phyloP scores from a whole-genome alignment of 2,113 vertebrate species.

The Centrocercus urophasianus region DNA sequence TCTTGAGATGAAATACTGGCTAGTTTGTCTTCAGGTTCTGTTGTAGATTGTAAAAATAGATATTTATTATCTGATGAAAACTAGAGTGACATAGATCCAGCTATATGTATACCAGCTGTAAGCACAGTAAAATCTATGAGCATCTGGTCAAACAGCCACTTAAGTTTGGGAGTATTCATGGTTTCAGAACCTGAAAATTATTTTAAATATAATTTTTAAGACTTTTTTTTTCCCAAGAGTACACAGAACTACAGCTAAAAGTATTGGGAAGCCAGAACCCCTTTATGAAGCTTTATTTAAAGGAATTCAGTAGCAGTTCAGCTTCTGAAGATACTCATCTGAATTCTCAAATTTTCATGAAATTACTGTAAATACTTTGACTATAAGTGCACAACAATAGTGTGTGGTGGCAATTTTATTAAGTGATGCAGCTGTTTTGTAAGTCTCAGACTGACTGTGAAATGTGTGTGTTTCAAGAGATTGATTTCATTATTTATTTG shows the following conservation, averaged over 20 bases:
- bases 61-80: conserved; percentile 30
- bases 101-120: not conserved
- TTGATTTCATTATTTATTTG: not conserved
- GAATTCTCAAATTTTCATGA: not conserved
- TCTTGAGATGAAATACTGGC: not conserved
- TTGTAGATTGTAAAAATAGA: conserved; percentile 28
- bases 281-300: conserved; percentile 8
- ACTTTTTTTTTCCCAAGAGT: not conserved
- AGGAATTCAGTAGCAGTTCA: conserved; percentile 11
- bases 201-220: not conserved
- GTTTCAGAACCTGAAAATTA: not conserved
- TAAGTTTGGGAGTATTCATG: not conserved
- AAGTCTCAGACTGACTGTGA: not conserved
- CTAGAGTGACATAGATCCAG: not conserved
- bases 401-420: conserved; percentile 19
- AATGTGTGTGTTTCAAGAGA: conserved; percentile 7
- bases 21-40: not conserved
- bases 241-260: not conserved
- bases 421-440: not conserved
- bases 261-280: not conserved
- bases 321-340: not conserved
- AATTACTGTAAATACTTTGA: conserved; percentile 17
- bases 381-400: not conserved
- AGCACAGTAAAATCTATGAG: not conserved
- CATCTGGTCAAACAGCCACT: not conserved